Percentiles rank a stretch among this genome's conserved stretches.
These are phyloP conservation scores for Idaea biselata DNA, from an alignment of 2,888 invertebrate species.

Conservation along the genomic window DNA sequence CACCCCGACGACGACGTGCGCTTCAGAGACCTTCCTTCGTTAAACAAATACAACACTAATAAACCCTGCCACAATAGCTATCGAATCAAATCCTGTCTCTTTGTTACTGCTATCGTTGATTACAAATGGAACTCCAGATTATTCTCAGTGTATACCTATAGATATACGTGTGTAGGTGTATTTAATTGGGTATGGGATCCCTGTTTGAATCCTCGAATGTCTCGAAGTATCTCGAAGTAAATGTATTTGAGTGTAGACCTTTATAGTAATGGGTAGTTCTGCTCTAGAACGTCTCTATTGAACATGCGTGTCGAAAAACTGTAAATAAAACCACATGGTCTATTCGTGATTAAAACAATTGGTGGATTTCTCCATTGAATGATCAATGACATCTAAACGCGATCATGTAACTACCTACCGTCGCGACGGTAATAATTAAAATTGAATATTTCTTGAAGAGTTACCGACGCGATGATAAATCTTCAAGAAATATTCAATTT, in stretches of 20 bases:
- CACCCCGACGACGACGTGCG: constrained; percentile 26
- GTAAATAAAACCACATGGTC: no score
- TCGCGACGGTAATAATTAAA: no score
- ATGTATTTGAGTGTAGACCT: background rate
- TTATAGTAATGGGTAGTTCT: background rate
- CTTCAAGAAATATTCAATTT: no score
- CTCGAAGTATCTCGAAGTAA: no score
- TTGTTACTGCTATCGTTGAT: background rate
- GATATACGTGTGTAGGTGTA: background rate
- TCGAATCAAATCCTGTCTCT: background rate
- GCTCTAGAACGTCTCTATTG: background rate
- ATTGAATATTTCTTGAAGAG: no score
- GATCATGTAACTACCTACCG: no score
- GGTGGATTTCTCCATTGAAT: background rate
- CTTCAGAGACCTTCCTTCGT: constrained; percentile 16
- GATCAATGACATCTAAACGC: no score
- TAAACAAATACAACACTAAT: constrained; percentile 58
- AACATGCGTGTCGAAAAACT: background rate
- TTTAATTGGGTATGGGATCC: background rate
- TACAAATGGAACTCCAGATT: background rate
- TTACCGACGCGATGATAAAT: no score
- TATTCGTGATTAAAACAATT: background rate
- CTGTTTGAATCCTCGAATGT: background rate
- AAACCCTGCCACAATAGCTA: constrained; percentile 29
- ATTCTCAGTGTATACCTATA: background rate